Base-by-base conservation (phyloP, 2,888 invertebrate genomes). In the Myathropa florea region DNA sequence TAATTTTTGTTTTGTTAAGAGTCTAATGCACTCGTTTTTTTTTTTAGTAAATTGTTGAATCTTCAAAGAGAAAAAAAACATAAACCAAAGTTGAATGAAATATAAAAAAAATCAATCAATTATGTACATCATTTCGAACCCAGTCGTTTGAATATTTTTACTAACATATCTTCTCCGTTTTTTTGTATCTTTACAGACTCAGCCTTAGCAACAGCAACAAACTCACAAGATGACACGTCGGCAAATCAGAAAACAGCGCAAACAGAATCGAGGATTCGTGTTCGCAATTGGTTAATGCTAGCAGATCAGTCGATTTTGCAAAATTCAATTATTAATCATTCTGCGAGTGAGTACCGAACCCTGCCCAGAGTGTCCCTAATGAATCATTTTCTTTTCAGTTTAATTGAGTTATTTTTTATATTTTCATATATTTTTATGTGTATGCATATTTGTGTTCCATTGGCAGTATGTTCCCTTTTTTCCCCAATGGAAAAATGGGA, bases 261-360 rank as follows among this genome's bases (percentile, higher is more conserved):
- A 67, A 88, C 88, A 72, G 92, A 92, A 87, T 92, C 92, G 57
- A 90, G 92, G 60, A 92, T 92, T 68, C 90, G 92, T 7, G 92
- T 92, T n/a, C 92, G 92, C 61, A 92, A 92, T 85, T 92, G 92
- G 92, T 89, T 92, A 46, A 92, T 92, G 92, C 87, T 92, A 88
- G 92, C 92, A 7, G 92, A 92, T 90, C 91, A 92, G 71, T 91
- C 92, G 70, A 90, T 92, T 60, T 90, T 92, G 18, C 91, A 89
- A 78, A 90, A 89, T 39, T 90, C 91, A 59, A 86, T 86, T 63
- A 61, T 75, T 46, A 86, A 75, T 55, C 64, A 83, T 28, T 60
- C 83, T n/a, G 14, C 83, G 83, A 77, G 88, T 88, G 87, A 88
- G 79, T 80, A 83, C 83, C 78, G 65, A 61, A 67, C 75, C 46